These are phyloP conservation scores for Eupristina koningsbergeri DNA, from an alignment of 1,140 invertebrate genomes.

Conservation along the genomic window DNA sequence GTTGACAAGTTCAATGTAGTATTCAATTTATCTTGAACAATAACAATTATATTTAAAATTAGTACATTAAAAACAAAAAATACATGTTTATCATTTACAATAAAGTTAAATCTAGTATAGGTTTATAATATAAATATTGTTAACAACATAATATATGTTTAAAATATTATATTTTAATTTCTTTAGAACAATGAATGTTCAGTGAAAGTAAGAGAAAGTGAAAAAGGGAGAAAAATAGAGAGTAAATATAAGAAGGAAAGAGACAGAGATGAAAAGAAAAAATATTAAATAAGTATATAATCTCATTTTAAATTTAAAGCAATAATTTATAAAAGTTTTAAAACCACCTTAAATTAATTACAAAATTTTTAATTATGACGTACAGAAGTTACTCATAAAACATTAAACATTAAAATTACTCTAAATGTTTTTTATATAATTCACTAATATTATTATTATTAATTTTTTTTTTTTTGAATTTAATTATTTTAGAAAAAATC, in stretches of 20 bases:
- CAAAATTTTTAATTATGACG: background rate
- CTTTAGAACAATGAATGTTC: background rate
- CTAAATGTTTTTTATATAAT: constrained; percentile 14
- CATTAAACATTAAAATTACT: background rate
- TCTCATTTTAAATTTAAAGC: background rate
- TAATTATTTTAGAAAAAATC: background rate
- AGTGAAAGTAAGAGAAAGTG: background rate
- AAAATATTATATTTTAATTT: background rate
- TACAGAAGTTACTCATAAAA: background rate
- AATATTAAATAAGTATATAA: background rate
- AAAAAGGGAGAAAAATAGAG: background rate
- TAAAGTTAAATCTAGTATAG: background rate
- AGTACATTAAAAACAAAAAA: background rate
- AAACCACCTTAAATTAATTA: background rate
- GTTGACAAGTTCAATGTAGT: too few relatives aligned
- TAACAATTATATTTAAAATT: background rate
- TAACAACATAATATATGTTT: background rate
- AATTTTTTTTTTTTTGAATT: background rate
- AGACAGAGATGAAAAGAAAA: background rate
- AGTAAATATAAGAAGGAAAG: background rate
- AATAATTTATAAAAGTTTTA: background rate
- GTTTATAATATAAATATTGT: background rate
- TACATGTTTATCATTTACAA: background rate
- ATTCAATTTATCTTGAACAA: background rate
- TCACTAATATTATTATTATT: background rate